Conservation (phyloP, 2,113 vertebrate species). For the Seriola aureovittata region DNA sequence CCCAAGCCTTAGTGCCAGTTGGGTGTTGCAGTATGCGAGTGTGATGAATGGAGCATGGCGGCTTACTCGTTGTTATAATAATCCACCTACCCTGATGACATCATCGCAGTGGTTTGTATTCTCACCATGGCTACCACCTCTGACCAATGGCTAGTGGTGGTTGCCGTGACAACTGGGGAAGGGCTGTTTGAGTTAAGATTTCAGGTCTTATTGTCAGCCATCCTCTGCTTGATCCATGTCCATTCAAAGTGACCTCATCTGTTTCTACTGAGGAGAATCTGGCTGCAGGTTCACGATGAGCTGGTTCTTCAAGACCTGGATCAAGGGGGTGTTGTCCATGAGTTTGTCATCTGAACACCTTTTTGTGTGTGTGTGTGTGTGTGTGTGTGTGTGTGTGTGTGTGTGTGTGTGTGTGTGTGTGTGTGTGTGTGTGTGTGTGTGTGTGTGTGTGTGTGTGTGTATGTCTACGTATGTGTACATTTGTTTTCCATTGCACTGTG, state of each 20-base stretch:
- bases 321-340: neutral
- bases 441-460: constrained; percentile 5
- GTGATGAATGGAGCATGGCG: constrained; percentile 77
- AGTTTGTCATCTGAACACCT: neutral
- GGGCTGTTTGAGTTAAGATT: constrained; percentile 2
- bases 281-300: constrained; percentile 11
- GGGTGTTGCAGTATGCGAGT: constrained; percentile 71
- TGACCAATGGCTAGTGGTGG: constrained; percentile 69
- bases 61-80: constrained; percentile 97
- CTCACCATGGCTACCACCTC: constrained; percentile 73
- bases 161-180: constrained; percentile 55
- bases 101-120: constrained; percentile 88
- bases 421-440: neutral
- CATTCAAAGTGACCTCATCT: neutral
- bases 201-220: constrained; percentile 49
- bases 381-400: constrained; percentile 1
- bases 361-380: neutral
- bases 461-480: neutral
- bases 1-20: constrained; percentile 39
- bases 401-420: neutral
- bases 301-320: constrained; percentile 60
- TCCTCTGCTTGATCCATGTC: neutral
- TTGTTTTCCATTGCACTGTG: neutral
- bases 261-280: neutral
- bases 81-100: constrained; percentile 99